Percentiles rank a stretch among this genome's conserved stretches.
Conservation (phyloP, 2,888 invertebrate species). For the Amphiduros pacificus region DNA sequence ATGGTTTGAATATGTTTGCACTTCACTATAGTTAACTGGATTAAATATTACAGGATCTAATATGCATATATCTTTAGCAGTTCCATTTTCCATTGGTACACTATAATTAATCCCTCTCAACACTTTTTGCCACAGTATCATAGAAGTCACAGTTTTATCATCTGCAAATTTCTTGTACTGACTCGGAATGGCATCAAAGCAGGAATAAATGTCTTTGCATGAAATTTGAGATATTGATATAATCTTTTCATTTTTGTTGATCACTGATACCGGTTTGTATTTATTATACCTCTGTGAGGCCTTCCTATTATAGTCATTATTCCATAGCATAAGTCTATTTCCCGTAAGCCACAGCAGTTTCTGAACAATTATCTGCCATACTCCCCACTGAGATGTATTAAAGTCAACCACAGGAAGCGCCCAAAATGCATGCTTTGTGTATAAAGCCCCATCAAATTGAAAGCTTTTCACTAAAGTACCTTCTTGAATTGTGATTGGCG, state of each 20-base stretch:
- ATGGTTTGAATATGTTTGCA: too few relatives aligned
- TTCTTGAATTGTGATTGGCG: slow-evolving; percentile 13
- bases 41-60: too few relatives aligned
- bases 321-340: not conserved
- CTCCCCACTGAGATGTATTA: not conserved
- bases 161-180: not conserved
- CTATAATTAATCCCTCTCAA: not conserved
- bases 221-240: too few relatives aligned
- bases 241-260: too few relatives aligned
- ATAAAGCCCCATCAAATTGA: slow-evolving; percentile 4
- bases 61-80: too few relatives aligned
- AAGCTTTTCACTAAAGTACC: not conserved
- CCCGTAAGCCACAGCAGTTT: not conserved
- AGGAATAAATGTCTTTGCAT: too few relatives aligned
- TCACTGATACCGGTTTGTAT: too few relatives aligned
- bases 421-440: slow-evolving; percentile 18
- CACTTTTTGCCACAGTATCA: not conserved
- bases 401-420: slow-evolving; percentile 4
- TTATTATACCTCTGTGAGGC: too few relatives aligned
- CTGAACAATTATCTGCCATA: not conserved
- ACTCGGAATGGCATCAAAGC: too few relatives aligned
- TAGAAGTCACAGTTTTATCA: not conserved
- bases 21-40: too few relatives aligned
- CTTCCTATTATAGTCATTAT: too few relatives aligned
- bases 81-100: not conserved